phyloP scores from a whole-genome alignment of 2,797 vertebrate species.

The Spondyliosoma cantharus region DNA sequence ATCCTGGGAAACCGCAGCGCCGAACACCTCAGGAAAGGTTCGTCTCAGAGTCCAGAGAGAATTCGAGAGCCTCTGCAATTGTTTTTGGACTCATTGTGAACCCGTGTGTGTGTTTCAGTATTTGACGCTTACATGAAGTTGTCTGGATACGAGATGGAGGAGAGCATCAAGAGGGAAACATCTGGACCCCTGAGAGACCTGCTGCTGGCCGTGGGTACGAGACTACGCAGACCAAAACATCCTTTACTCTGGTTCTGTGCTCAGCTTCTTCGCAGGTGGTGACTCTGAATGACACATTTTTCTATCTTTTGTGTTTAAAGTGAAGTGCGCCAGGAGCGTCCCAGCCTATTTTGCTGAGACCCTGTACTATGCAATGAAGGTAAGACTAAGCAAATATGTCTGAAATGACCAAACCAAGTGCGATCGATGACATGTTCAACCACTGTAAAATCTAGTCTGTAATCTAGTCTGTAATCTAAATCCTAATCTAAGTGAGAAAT shows the following conservation, averaged over 20 bases:
- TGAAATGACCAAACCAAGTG: background rate
- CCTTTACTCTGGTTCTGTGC: background rate
- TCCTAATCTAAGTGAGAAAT: background rate
- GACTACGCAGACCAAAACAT: background rate
- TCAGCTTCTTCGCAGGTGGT: background rate
- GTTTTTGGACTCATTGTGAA: conserved; percentile 10
- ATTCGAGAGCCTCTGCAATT: background rate
- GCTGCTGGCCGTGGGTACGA: conserved; percentile 93
- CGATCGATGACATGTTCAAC: background rate
- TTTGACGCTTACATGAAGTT: conserved; percentile 96
- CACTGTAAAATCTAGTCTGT: background rate
- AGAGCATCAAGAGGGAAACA: conserved; percentile 94
- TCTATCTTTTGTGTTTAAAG: conserved; percentile 70
- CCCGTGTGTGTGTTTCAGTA: conserved; percentile 81
- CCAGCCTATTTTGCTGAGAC: conserved; percentile 94
- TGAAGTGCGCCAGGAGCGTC: conserved; percentile 91
- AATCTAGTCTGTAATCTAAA: background rate
- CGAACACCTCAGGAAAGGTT: conserved; percentile 91
- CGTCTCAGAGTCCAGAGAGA: conserved; percentile 44
- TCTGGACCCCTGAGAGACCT: conserved; percentile 88
- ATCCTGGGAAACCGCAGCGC: conserved; percentile 93
- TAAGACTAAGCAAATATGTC: conserved; percentile 55
- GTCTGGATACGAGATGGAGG: conserved; percentile 94
- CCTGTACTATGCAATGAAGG: conserved; percentile 92
- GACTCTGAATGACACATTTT: background rate